Evolutionary conservation across 2,113 vertebrate genomes (phyloP).

Genomic region (Poecile atricapillus): DNA sequence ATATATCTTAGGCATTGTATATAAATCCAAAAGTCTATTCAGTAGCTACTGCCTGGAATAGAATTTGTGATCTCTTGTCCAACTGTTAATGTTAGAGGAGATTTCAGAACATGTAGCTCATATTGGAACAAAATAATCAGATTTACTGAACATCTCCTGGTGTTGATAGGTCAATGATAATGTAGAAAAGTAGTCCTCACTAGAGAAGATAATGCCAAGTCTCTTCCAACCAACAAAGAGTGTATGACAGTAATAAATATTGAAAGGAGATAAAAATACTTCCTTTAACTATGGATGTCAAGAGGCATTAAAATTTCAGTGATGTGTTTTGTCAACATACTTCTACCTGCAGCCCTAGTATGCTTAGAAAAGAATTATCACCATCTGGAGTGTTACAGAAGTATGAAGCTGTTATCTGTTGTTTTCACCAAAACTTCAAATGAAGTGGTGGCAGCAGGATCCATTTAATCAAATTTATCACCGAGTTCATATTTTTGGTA

Average conservation of each 20-base stretch:
- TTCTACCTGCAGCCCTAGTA: slow-evolving; percentile 14
- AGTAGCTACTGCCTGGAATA: background rate
- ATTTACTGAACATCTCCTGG: background rate
- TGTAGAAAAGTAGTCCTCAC: background rate
- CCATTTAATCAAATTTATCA: slow-evolving; percentile 31
- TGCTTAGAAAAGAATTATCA: slow-evolving; percentile 1
- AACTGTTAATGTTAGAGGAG: background rate
- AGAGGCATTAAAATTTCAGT: background rate
- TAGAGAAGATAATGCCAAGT: background rate
- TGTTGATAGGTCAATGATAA: background rate
- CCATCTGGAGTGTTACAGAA: slow-evolving; percentile 26
- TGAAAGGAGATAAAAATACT: background rate
- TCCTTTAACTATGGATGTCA: background rate
- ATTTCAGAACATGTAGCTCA: background rate
- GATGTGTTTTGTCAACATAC: slow-evolving; percentile 27
- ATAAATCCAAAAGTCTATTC: background rate
- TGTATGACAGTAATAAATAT: background rate
- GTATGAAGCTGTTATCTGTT: slow-evolving; percentile 20
- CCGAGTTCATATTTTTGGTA: slow-evolving; percentile 31
- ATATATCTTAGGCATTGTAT: background rate
- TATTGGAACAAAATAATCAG: background rate
- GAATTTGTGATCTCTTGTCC: background rate
- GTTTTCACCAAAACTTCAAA: slow-evolving; percentile 29
- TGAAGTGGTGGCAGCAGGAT: slow-evolving; percentile 2
- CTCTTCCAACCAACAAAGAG: background rate